Percentiles rank a stretch among this genome's conserved stretches.
Evolutionary conservation across 2,888 invertebrate species (phyloP).

Genomic region (Drosophila prolongata): DNA sequence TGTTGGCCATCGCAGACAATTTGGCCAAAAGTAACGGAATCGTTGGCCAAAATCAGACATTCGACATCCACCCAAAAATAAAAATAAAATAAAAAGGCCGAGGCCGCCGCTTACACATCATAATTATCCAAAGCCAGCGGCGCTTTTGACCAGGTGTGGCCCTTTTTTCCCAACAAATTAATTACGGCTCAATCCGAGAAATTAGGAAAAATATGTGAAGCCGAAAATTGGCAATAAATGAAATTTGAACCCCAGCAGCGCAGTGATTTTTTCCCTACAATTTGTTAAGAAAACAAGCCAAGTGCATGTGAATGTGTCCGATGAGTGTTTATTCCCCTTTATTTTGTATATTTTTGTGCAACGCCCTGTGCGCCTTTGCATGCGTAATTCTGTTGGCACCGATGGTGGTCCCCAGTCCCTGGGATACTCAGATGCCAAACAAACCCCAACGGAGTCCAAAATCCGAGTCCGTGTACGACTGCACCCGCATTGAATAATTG

Average conservation of each 20-base stretch:
- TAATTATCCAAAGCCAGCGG: slow-evolving; percentile 67
- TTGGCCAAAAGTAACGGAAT: slow-evolving; percentile 26
- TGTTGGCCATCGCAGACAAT: slow-evolving; percentile 36
- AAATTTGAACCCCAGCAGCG: slow-evolving; percentile 43
- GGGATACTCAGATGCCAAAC: slow-evolving; percentile 8
- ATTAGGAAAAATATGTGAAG: slow-evolving; percentile 33
- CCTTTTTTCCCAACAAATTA: slow-evolving; percentile 67
- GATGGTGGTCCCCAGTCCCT: slow-evolving; percentile 64
- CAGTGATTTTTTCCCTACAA: slow-evolving; percentile 35
- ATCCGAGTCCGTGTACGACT: slow-evolving; percentile 55
- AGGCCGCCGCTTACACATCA: slow-evolving; percentile 54
- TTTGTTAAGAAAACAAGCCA: slow-evolving; percentile 71
- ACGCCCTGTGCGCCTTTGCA: slow-evolving; percentile 73
- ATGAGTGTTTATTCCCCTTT: slow-evolving; percentile 25
- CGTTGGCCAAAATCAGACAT: slow-evolving; percentile 7
- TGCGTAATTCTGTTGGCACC: slow-evolving; percentile 68
- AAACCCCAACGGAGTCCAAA: slow-evolving; percentile 19
- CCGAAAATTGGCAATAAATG: slow-evolving; percentile 24
- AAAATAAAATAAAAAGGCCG: slow-evolving; percentile 8
- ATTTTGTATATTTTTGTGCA: slow-evolving; percentile 48
- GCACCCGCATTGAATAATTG: slow-evolving; percentile 78
- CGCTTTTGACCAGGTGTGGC: slow-evolving; percentile 75
- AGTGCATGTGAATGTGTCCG: slow-evolving; percentile 46
- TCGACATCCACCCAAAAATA: slow-evolving; percentile 5
- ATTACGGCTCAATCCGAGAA: slow-evolving; percentile 50